These are phyloP conservation scores for Neoascia interrupta DNA, from an alignment of 2,888 invertebrate species.

Conservation along the genomic window DNA sequence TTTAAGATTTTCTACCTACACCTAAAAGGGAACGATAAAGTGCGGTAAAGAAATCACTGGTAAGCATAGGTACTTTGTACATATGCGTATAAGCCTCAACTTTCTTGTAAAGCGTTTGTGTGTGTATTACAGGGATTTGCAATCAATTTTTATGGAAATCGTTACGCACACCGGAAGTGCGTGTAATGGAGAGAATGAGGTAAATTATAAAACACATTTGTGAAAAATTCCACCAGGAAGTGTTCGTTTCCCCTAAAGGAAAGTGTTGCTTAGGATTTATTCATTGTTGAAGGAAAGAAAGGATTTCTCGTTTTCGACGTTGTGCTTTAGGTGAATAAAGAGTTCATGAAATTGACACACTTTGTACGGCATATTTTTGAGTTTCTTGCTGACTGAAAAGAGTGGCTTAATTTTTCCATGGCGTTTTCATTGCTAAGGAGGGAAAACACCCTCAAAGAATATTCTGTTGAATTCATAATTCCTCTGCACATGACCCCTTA, in stretches of 20 bases:
- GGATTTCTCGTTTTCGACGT: too few relatives aligned
- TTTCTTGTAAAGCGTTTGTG: neutral
- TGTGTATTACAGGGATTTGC: slow-evolving; percentile 27
- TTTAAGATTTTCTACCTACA: neutral
- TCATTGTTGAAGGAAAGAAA: too few relatives aligned
- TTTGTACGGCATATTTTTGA: too few relatives aligned
- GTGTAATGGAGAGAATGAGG: slow-evolving; percentile 59
- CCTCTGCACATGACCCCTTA: too few relatives aligned
- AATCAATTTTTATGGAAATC: slow-evolving; percentile 48
- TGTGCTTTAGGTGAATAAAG: too few relatives aligned
- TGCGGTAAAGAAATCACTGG: slow-evolving; percentile 8
- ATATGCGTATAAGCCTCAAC: slow-evolving; percentile 1
- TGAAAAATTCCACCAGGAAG: slow-evolving; percentile 51
- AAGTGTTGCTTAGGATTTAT: slow-evolving; percentile 34
- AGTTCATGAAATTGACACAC: too few relatives aligned
- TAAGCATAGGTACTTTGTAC: slow-evolving; percentile 15
- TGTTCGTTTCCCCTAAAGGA: slow-evolving; percentile 44
- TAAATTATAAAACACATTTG: slow-evolving; percentile 63
- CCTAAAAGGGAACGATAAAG: slow-evolving; percentile 11
- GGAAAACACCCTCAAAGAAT: too few relatives aligned
- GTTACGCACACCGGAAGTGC: slow-evolving; percentile 65
- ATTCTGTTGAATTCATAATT: too few relatives aligned
- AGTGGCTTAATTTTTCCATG: too few relatives aligned
- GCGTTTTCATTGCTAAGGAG: too few relatives aligned
- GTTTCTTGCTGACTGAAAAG: too few relatives aligned